Base-by-base conservation (phyloP, 2,113 vertebrate species). In the Ardeotis arabs region DNA sequence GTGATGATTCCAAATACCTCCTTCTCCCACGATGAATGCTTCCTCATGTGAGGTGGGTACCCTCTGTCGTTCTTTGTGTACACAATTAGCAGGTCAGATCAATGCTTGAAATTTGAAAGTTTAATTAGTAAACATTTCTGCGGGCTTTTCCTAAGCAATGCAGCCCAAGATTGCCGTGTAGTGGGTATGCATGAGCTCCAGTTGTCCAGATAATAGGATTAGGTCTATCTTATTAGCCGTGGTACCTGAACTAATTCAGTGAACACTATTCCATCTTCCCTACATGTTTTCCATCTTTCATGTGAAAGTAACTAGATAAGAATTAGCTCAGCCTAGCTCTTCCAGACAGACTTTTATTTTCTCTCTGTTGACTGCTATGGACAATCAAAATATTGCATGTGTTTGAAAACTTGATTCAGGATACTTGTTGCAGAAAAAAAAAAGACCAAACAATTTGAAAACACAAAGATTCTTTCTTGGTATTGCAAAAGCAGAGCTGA, bases 211-310 rank as follows among this genome's bases (percentile, higher is more conserved):
- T 91, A 96, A 94, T 27, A 82, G 84, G 92, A 95, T 96, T 95
- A 89, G n/a, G 49, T 92, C 91, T 89, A 77, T 91, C 89, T 95
- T 83, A 47, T 95, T 96, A 95, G 77, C 77, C 94, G 41, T 95
- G 78, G 70, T 77, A 87, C 74, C 89, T 76, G 58, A 94, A 95
- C 91, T 89, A 83, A 96, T 95, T 86, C 73, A 53, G 68, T 78
- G 58, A 84, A 60, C 73, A 24, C 17, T 44, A 58, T 53, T 64
- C 47, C n/a, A 60, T 84, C 79, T 84, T 82, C 62, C 27, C 41
- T 76, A 29, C 25, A 10, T 24, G 16, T 89, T 95, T 92, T 73
- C 45, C 33, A 35, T 58, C 69, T 91, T 94, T 82, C 66, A 69
- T 35, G n/a, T 82, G 50, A 47, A 91, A 91, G 35, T 55, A 31